Conservation (phyloP, 2,888 invertebrate species). For the Gari tellinella region DNA sequence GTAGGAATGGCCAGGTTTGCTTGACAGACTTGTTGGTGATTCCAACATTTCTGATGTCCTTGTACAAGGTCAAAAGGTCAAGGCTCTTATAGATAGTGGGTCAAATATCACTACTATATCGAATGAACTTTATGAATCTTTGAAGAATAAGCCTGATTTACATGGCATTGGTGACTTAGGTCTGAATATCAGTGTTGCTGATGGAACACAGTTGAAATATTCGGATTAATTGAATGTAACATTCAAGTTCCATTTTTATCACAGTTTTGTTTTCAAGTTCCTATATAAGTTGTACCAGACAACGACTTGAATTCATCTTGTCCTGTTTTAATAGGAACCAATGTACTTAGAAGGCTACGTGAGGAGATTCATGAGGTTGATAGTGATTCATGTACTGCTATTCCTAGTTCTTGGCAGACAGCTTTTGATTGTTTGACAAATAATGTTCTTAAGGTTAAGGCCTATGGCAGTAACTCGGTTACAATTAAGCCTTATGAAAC, state of each 20-base stretch:
- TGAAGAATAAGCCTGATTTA: not conserved
- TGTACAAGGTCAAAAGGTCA: too few species aligned
- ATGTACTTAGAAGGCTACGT: slow-evolving; percentile 9
- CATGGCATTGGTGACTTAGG: slow-evolving; percentile 6
- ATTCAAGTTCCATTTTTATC: not conserved
- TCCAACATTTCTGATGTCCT: not conserved
- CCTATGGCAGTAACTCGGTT: too few species aligned
- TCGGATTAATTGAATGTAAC: slow-evolving; percentile 17
- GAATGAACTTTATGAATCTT: not conserved
- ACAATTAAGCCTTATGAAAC: too few species aligned
- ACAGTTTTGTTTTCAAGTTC: not conserved
- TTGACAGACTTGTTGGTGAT: not conserved
- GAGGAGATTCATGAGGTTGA: not conserved
- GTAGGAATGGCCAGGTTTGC: slow-evolving; percentile 14
- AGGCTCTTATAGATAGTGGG: too few species aligned
- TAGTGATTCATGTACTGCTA: too few species aligned
- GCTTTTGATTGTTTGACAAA: too few species aligned
- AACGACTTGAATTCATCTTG: slow-evolving; percentile 4
- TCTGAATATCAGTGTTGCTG: slow-evolving; percentile 18
- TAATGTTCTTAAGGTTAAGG: too few species aligned
- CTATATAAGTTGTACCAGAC: slow-evolving; percentile 11
- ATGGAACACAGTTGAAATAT: slow-evolving; percentile 17
- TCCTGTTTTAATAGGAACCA: slow-evolving; percentile 25
- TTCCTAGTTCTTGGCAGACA: too few species aligned
- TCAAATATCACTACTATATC: not conserved